Evolutionary conservation across 2,113 vertebrate species (phyloP), one percentile per base, ranked within the genome.

Genomic region (Pygoscelis adeliae): DNA sequence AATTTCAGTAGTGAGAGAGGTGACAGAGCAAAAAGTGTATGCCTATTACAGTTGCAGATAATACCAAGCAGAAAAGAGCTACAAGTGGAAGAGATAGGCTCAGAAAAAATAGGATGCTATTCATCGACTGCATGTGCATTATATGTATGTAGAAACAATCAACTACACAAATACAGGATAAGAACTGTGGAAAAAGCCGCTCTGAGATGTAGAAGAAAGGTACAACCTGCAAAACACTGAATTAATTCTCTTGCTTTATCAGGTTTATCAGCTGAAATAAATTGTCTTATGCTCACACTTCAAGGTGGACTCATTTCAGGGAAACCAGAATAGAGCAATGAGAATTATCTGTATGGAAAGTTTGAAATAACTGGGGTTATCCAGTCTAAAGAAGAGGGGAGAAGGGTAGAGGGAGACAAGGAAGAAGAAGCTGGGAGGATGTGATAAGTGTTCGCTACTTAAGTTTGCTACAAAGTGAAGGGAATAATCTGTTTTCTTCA

Each of bases 391-490:
- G 32, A 86, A 38, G 47, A 83, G 22, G 32, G 21, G 5, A 84
- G 59, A 11, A 74, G 5, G 5, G 26, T 19, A 66, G 13, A 82
- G 19, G 29, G 46, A 86, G 19, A 46, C 12, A 34, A 63, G 22
- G 23, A 6, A n/a, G 32, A 38, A 47, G 34, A 53, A 67, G 4
- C 50, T 10, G 69, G 10, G 30, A 53, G 23, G 22, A 53, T 12
- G 26, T 40, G 29, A 0, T 26, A 66, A 61, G 17, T 22, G 19
- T 61, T 78, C 1, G 1, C 25, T 44, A 50, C 7, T 53, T 7
- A 49, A 40, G 19, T 79, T 70, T 44, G 17, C 34, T 58, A 89
- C 13, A 62, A 88, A 77, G 21, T 50, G 30, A 76, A 76, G 29
- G 6, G 27, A 83, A 79, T 36, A 71, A 83, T 25, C 55, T 26